Evolutionary conservation across 2,797 vertebrate species (phyloP).

Genomic region (Crenuchus spilurus): DNA sequence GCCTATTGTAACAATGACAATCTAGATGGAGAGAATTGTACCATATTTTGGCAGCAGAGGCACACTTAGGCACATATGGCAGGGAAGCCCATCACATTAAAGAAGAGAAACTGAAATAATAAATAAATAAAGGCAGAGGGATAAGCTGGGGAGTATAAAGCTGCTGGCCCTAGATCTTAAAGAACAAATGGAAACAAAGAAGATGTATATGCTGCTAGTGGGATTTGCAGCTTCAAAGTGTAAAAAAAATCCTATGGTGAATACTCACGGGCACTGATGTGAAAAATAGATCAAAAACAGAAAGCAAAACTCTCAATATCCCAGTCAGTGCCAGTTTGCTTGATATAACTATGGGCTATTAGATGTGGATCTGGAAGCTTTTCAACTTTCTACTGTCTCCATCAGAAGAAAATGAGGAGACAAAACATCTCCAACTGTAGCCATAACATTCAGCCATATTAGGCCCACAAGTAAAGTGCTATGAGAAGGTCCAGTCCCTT

Average conservation of each 20-base stretch:
- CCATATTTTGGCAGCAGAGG: background rate
- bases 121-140: background rate
- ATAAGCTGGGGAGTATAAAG: conserved; percentile 16
- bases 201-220: conserved; percentile 5
- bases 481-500: background rate
- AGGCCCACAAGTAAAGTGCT: background rate
- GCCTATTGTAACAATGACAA: conserved; percentile 24
- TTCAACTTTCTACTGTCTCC: background rate
- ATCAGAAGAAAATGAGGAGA: conserved; percentile 14
- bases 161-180: background rate
- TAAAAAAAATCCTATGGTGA: conserved; percentile 25
- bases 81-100: background rate
- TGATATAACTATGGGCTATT: conserved; percentile 17
- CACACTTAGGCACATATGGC: background rate
- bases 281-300: conserved; percentile 43
- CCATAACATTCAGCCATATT: conserved; percentile 33
- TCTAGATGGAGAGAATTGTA: background rate
- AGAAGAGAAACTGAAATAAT: conserved; percentile 11
- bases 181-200: conserved; percentile 3
- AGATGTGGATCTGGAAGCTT: conserved; percentile 5
- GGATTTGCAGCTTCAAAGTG: conserved; percentile 20
- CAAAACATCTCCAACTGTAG: conserved; percentile 36
- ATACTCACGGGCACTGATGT: conserved; percentile 5
- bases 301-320: conserved; percentile 30
- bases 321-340: conserved; percentile 15